Conservation (phyloP, 1,140 invertebrate species). For the Calosoma granatense region DNA sequence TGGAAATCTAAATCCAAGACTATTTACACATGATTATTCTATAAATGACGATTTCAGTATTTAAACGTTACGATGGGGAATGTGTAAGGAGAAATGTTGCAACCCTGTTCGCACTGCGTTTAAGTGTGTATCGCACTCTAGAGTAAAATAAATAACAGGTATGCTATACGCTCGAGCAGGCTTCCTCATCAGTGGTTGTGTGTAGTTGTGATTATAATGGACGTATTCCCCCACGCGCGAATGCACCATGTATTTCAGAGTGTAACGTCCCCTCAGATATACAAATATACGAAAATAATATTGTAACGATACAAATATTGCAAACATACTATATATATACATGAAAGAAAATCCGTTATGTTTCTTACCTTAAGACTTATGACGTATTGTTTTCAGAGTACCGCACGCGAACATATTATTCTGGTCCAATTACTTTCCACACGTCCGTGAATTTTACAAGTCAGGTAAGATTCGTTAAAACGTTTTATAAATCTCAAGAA, state of each 20-base stretch:
- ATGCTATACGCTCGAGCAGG: too few relatives aligned
- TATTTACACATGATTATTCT: too few relatives aligned
- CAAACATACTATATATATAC: not conserved
- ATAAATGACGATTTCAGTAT: too few relatives aligned
- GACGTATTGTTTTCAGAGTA: not conserved
- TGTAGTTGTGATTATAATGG: too few relatives aligned
- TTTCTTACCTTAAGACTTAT: not conserved
- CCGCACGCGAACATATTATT: not conserved
- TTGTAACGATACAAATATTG: not conserved
- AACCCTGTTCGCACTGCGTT: too few relatives aligned
- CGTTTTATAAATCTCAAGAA: not conserved
- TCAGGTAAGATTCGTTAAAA: not conserved
- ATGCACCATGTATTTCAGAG: not conserved
- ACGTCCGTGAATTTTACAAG: not conserved
- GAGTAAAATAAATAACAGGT: too few relatives aligned
- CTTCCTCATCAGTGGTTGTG: too few relatives aligned
- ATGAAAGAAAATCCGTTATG: not conserved
- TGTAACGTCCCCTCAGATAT: not conserved
- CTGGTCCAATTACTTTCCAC: constrained; percentile 1
- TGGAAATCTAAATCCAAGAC: too few relatives aligned
- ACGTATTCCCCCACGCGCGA: too few relatives aligned
- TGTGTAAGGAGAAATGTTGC: too few relatives aligned
- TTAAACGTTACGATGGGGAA: too few relatives aligned
- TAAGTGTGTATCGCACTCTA: too few relatives aligned
- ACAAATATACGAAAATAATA: not conserved